These are phyloP conservation scores for Troides aeacus DNA, from an alignment of 2,888 invertebrate genomes.

Conservation along the genomic window DNA sequence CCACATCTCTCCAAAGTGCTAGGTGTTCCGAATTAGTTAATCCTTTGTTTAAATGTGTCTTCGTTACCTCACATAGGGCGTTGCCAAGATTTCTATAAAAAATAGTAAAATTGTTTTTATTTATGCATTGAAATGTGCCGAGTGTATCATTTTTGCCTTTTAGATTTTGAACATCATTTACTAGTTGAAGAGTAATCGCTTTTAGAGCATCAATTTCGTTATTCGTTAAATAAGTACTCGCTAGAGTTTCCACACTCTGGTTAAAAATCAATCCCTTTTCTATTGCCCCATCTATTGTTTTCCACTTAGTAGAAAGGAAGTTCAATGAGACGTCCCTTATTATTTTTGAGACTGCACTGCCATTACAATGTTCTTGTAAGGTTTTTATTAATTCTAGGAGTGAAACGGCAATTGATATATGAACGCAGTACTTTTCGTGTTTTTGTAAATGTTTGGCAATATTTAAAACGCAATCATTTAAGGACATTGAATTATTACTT, in stretches of 20 bases:
- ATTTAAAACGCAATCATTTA: conserved; percentile 60
- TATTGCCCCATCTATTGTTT: conserved; percentile 79
- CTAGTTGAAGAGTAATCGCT: conserved; percentile 75
- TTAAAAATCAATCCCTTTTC: conserved; percentile 84
- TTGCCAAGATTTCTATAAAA: conserved; percentile 84
- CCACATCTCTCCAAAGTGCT: conserved; percentile 83
- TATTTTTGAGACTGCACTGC: conserved; percentile 61
- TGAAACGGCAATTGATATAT: conserved; percentile 76
- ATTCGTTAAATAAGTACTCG: conserved; percentile 82
- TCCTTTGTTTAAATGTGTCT: conserved; percentile 67
- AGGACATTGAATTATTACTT: conserved; percentile 47
- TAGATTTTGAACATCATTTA: conserved; percentile 79
- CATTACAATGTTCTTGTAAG: conserved; percentile 67
- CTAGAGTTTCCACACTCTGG: conserved; percentile 81
- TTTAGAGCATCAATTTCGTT: conserved; percentile 80
- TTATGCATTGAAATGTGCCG: conserved; percentile 82
- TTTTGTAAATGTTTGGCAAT: conserved; percentile 63
- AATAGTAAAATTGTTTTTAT: conserved; percentile 83
- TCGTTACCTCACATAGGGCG: conserved; percentile 79
- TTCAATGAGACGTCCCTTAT: conserved; percentile 62
- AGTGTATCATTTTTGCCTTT: conserved; percentile 80
- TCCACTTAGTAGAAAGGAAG: conserved; percentile 85
- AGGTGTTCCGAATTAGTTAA: conserved; percentile 82
- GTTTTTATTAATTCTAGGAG: conserved; percentile 77
- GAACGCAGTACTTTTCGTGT: conserved; percentile 75